A percentile compares a stretch with the other conserved stretches of the same genome.
phyloP scores from a whole-genome alignment of 2,888 invertebrate species.

The Polyommatus icarus region DNA sequence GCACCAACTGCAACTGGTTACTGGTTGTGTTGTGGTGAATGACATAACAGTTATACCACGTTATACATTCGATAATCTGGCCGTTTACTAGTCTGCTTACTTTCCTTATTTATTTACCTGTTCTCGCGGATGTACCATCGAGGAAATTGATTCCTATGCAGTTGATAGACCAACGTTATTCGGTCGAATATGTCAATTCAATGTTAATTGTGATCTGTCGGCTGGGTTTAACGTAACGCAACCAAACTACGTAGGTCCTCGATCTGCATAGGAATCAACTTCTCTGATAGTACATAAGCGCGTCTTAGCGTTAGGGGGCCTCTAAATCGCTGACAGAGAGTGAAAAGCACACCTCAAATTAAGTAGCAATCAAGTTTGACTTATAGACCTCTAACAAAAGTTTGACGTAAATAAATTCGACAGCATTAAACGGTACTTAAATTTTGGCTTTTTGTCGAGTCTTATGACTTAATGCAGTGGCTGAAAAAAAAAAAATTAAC shows the following conservation, averaged over 20 bases:
- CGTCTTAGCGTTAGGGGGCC: not conserved
- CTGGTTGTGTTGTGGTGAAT: constrained; percentile 7
- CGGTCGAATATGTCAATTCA: no score
- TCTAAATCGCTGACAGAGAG: not conserved
- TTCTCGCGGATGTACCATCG: not conserved
- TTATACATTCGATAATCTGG: constrained; percentile 5
- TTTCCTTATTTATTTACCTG: constrained; percentile 3
- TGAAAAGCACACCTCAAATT: no score
- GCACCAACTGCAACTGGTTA: constrained; percentile 56
- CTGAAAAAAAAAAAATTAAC: not conserved
- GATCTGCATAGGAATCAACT: no score
- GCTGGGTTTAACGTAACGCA: no score
- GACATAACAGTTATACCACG: constrained; percentile 6
- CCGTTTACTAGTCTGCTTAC: not conserved
- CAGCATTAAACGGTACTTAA: no score
- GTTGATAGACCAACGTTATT: no score
- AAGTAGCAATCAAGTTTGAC: not conserved
- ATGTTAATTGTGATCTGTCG: no score
- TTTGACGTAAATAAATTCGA: no score
- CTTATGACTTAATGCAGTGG: no score
- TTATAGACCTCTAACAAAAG: not conserved
- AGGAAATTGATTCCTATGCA: no score
- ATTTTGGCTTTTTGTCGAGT: not conserved
- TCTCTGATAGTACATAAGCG: no score
- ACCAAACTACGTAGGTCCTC: no score